Evolutionary conservation across 2,113 vertebrate species (phyloP).

Genomic region (Rhea americana): DNA sequence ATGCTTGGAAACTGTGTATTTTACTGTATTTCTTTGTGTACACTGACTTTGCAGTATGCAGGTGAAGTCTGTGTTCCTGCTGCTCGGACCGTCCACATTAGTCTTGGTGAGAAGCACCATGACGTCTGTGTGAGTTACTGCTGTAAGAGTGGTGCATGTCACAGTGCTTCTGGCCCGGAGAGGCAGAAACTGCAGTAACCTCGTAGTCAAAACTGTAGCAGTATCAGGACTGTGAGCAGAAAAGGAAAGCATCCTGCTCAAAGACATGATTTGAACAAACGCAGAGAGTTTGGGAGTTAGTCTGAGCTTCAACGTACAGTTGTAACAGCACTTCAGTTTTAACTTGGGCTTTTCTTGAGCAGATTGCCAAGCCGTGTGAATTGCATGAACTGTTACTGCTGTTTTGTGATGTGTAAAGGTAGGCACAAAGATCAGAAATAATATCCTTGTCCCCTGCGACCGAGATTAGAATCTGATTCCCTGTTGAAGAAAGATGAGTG

Average conservation of each 20-base stretch:
- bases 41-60: not conserved
- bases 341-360: not conserved
- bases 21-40: not conserved
- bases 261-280: not conserved
- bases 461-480: not conserved
- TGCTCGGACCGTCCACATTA: not conserved
- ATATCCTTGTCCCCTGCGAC: not conserved
- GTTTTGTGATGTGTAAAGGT: slow-evolving; percentile 18
- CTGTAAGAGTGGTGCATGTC: not conserved
- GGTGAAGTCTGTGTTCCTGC: not conserved
- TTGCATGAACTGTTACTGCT: not conserved
- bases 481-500: slow-evolving; percentile 3
- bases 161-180: not conserved
- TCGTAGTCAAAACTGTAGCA: not conserved
- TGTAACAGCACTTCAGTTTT: not conserved
- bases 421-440: not conserved
- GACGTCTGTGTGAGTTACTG: not conserved
- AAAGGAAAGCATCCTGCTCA: not conserved
- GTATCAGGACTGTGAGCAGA: not conserved
- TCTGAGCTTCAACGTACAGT: not conserved
- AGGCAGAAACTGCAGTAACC: not conserved
- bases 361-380: not conserved
- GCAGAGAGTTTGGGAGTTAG: not conserved
- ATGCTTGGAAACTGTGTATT: not conserved
- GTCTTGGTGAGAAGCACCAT: not conserved